phyloP scores from a whole-genome alignment of 1,140 invertebrate genomes.

The Druon quercuslanigerum region DNA sequence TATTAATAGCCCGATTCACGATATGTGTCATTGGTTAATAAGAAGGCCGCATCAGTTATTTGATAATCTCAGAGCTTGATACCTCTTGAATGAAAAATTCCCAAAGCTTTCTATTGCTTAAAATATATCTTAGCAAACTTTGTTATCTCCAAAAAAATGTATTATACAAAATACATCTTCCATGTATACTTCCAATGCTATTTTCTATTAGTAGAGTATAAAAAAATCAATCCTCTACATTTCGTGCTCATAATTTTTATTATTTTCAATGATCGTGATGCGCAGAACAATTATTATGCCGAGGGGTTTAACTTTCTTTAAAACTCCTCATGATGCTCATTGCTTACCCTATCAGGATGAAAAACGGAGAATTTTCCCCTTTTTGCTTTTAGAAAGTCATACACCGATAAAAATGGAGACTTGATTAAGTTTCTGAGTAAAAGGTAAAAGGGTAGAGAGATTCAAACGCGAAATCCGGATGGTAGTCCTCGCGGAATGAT shows the following conservation, averaged over 20 bases:
- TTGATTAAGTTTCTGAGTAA: constrained; percentile 9
- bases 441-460: neutral
- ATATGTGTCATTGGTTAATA: constrained; percentile 19
- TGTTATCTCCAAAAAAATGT: too few relatives aligned
- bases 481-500: constrained; percentile 67
- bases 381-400: constrained; percentile 28
- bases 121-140: too few relatives aligned
- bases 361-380: constrained; percentile 13
- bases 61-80: constrained; percentile 2
- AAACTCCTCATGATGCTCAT: too few relatives aligned
- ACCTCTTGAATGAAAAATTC: constrained; percentile 2
- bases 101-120: too few relatives aligned
- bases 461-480: constrained; percentile 33
- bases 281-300: neutral
- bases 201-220: too few relatives aligned
- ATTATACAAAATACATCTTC: too few relatives aligned
- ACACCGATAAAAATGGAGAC: constrained; percentile 29
- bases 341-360: constrained; percentile 13
- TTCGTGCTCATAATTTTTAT: neutral
- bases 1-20: constrained; percentile 26
- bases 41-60: constrained; percentile 24
- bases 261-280: neutral
- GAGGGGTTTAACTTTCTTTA: too few relatives aligned
- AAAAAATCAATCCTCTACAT: too few relatives aligned
- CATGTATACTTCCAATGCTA: too few relatives aligned